Percentiles rank a stretch among this genome's conserved stretches.
Conservation (phyloP, 1,140 invertebrate genomes). For the Ips typographus region DNA sequence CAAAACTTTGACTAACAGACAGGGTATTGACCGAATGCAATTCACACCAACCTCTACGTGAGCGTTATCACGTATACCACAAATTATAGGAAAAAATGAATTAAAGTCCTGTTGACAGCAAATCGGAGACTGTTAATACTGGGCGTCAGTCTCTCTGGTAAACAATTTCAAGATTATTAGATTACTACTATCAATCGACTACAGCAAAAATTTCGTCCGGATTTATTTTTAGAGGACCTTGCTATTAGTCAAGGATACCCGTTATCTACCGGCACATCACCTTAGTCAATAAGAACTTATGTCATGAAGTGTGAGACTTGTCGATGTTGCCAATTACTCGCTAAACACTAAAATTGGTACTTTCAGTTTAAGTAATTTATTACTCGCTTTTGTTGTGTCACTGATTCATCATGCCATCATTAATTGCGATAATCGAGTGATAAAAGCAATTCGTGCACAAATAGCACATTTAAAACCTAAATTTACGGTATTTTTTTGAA, state of each 20-base stretch:
- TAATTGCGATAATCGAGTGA: too few species aligned
- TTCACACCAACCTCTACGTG: neutral
- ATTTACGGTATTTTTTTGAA: too few species aligned
- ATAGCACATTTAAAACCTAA: too few species aligned
- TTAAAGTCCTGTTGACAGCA: neutral
- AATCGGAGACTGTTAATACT: neutral
- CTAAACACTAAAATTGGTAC: too few species aligned
- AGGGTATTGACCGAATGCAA: too few species aligned
- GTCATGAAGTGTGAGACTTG: too few species aligned
- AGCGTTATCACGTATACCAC: conserved; percentile 10
- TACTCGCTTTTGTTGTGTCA: too few species aligned
- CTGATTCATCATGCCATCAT: too few species aligned
- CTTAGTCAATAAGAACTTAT: neutral
- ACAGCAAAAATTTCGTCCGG: neutral
- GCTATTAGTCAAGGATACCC: conserved; percentile 10
- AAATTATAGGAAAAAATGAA: neutral
- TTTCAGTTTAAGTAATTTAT: too few species aligned
- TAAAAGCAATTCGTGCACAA: too few species aligned
- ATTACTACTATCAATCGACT: conserved; percentile 1
- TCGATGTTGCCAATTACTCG: too few species aligned
- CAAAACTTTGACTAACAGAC: too few species aligned
- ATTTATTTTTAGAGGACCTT: conserved; percentile 25
- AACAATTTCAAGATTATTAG: conserved; percentile 4
- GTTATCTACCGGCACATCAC: conserved; percentile 2
- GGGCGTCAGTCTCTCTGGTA: neutral